A percentile compares a stretch with the other conserved stretches of the same genome.
phyloP scores from a whole-genome alignment of 2,888 invertebrate species.

The Orchesella flavescens region DNA sequence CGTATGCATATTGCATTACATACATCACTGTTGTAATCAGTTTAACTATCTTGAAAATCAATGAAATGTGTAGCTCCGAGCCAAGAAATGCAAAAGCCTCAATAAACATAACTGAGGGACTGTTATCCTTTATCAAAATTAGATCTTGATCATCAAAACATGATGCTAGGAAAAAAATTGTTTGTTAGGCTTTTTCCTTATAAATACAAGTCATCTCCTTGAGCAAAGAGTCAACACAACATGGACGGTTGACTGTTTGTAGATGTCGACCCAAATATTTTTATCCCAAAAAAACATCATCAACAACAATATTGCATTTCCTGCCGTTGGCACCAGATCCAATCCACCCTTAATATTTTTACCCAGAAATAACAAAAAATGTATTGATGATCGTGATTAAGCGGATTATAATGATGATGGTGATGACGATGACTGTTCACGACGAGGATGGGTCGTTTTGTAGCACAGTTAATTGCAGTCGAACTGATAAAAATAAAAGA shows the following conservation, averaged over 20 bases:
- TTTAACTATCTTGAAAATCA: conserved; percentile 24
- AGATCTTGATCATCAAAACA: conserved; percentile 38
- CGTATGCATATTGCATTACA: background rate
- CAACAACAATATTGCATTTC: conserved; percentile 25
- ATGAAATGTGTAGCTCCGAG: conserved; percentile 34
- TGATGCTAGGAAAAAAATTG: background rate
- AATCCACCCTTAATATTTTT: no score
- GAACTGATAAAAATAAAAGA: background rate
- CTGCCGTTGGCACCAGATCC: background rate
- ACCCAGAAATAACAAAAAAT: no score
- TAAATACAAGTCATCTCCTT: background rate
- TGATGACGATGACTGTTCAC: conserved; percentile 14
- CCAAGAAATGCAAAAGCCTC: conserved; percentile 22
- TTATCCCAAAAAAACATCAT: conserved; percentile 1
- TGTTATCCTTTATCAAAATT: conserved; percentile 42
- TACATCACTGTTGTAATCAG: conserved; percentile 30
- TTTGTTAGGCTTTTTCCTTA: background rate
- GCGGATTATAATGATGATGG: background rate
- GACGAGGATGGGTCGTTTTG: conserved; percentile 47
- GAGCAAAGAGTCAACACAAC: conserved; percentile 17
- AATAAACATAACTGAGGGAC: conserved; percentile 39
- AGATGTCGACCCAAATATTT: conserved; percentile 57
- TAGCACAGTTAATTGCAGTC: conserved; percentile 55
- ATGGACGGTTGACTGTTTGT: background rate
- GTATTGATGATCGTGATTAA: conserved; percentile 26